These are phyloP conservation scores for Varroa destructor DNA, from an alignment of 1,140 invertebrate species.

Conservation along the genomic window DNA sequence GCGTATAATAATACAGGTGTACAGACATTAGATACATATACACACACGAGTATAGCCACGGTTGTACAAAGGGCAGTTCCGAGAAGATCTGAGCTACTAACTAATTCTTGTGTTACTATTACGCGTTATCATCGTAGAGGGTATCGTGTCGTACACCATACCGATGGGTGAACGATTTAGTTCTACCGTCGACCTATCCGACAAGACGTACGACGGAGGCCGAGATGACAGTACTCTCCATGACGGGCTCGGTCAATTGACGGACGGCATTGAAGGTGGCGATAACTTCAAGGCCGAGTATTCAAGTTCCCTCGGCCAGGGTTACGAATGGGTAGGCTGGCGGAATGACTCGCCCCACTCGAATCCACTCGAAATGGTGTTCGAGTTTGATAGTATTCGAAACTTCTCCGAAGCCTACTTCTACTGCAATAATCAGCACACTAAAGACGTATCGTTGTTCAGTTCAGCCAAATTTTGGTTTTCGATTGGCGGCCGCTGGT, in stretches of 20 bases:
- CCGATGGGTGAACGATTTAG: conserved; percentile 61
- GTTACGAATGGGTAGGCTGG: conserved; percentile 81
- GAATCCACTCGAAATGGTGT: conserved; percentile 51
- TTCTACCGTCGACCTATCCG: conserved; percentile 65
- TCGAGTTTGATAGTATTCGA: conserved; percentile 70
- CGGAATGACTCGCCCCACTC: conserved; percentile 53
- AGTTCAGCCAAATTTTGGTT: conserved; percentile 62
- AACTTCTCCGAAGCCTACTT: conserved; percentile 73
- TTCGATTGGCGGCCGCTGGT: conserved; percentile 61
- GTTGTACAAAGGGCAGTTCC: no score
- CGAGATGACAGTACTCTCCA: conserved; percentile 53
- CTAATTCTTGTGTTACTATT: no score
- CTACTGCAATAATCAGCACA: conserved; percentile 58
- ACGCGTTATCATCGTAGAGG: conserved; percentile 49
- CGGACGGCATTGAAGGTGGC: conserved; percentile 64
- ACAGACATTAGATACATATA: no score
- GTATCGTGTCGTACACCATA: conserved; percentile 64
- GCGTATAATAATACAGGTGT: no score
- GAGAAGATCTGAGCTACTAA: no score
- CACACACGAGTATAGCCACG: no score
- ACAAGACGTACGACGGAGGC: conserved; percentile 79
- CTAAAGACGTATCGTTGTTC: conserved; percentile 58
- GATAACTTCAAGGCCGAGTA: conserved; percentile 56
- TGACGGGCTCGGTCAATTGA: conserved; percentile 70
- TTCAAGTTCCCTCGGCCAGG: conserved; percentile 41